Base-by-base conservation (phyloP, 1,140 invertebrate species). In the Euborellia annulipes region DNA sequence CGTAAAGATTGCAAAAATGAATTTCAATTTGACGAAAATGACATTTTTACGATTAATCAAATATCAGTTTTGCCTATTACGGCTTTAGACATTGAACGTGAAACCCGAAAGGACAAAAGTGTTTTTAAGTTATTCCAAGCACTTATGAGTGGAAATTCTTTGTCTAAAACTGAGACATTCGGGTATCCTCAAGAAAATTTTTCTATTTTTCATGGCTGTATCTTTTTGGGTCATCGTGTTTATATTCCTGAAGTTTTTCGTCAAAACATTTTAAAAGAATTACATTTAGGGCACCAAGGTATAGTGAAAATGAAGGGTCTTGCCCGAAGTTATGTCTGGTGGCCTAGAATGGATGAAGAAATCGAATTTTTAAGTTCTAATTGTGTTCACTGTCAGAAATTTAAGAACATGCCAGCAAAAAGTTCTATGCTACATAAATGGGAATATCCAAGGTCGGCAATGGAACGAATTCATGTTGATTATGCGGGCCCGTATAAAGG, bases 311-410 rank as follows among this genome's bases (percentile, higher is more conserved):
- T 51, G 40, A 50, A 50, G 36, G 36, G 36, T 6, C 3, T 48
- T 1, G 43, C 20, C 47, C 45, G 2, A 46, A 50, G 36, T 46
- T 57, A 38, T 63, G 38, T 40, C 9, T 40, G 38, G 38, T 40
- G 38, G 38, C 38, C 38, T 8, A 40, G 17, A 17, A 13, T 40
- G 9, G 38, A 40, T 16, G 9, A 8, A 40, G 38, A 40, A 8
- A 8, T 40, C 8, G 38, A 40, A 16, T 9, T 8, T 8, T 8
- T 40, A n/a, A n/a, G n/a, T n/a, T n/a, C n/a, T n/a, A n/a, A n/a
- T n/a, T n/a, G n/a, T n/a, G n/a, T n/a, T n/a, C n/a, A n/a, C n/a
- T n/a, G n/a, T n/a, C n/a, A n/a, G n/a, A n/a, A n/a, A n/a, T n/a
- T n/a, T n/a, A n/a, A n/a, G n/a, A n/a, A n/a, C n/a, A n/a, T n/a